Conservation (phyloP, 1,140 invertebrate genomes). For the Cotesia glomerata region DNA sequence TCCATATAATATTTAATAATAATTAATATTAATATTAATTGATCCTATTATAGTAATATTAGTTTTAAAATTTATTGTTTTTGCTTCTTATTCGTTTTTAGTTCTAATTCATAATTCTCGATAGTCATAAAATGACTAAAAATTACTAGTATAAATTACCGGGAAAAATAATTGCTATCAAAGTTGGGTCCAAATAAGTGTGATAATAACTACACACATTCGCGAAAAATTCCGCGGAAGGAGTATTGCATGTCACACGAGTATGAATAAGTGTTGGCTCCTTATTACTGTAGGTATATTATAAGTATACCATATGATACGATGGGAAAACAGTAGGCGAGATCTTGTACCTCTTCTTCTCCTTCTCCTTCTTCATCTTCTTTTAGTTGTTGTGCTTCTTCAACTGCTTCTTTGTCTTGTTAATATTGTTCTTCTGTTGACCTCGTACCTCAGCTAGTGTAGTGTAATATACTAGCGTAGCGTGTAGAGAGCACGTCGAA, state of each 20-base stretch:
- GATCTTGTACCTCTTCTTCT: not conserved
- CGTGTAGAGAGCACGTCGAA: constrained; percentile 44
- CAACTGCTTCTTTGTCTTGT: not conserved
- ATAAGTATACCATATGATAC: constrained; percentile 20
- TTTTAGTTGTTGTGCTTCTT: not conserved
- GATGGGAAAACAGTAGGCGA: constrained; percentile 29
- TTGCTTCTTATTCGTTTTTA: too few species aligned
- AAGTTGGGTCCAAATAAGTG: constrained; percentile 34
- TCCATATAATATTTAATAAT: too few species aligned
- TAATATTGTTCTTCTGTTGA: not conserved
- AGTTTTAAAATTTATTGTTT: too few species aligned
- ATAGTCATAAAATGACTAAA: too few species aligned
- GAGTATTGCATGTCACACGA: constrained; percentile 21
- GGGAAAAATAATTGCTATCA: constrained; percentile 34
- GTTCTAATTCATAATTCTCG: too few species aligned
- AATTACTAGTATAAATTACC: not conserved
- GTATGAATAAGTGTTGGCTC: constrained; percentile 7
- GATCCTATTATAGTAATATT: too few species aligned
- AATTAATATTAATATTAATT: too few species aligned
- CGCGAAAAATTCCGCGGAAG: not conserved
- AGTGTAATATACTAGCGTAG: constrained; percentile 53
- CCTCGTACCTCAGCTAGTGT: constrained; percentile 26
- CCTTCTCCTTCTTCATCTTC: too few species aligned
- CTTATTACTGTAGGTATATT: not conserved
- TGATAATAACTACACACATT: constrained; percentile 30